These are phyloP conservation scores for Xiphias gladius DNA, from an alignment of 2,113 vertebrate species.

Conservation along the genomic window DNA sequence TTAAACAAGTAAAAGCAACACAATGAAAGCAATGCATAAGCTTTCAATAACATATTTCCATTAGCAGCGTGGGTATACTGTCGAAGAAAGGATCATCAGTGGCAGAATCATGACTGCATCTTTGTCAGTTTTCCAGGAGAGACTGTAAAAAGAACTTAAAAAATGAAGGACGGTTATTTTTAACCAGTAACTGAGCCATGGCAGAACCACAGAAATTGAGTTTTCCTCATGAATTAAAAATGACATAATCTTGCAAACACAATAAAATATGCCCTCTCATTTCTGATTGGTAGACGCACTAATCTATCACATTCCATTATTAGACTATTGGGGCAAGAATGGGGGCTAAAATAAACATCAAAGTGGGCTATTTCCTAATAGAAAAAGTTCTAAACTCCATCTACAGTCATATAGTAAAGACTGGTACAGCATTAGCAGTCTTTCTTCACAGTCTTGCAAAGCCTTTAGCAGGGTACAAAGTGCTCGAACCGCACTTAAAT, in stretches of 20 bases:
- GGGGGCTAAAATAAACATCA: constrained; percentile 33
- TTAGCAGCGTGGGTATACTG: background rate
- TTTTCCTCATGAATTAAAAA: constrained; percentile 45
- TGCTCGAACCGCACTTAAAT: constrained; percentile 64
- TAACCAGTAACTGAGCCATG: constrained; percentile 30
- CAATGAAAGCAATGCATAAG: background rate
- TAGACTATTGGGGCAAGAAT: constrained; percentile 22
- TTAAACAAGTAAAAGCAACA: constrained; percentile 28
- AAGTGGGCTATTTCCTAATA: constrained; percentile 33
- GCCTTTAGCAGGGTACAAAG: constrained; percentile 72
- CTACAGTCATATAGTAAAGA: constrained; percentile 51
- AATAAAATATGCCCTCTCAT: constrained; percentile 53
- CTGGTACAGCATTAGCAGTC: constrained; percentile 40
- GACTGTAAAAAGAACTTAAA: constrained; percentile 2
- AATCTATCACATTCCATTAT: constrained; percentile 57
- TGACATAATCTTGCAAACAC: constrained; percentile 45
- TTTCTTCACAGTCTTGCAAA: constrained; percentile 78
- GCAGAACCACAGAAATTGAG: constrained; percentile 41
- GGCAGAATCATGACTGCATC: constrained; percentile 34
- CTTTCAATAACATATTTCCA: background rate
- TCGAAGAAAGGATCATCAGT: background rate
- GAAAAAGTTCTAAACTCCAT: constrained; percentile 35
- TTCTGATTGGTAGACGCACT: constrained; percentile 73
- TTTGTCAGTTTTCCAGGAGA: constrained; percentile 31
- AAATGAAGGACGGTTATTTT: constrained; percentile 45